phyloP scores from a whole-genome alignment of 2,797 vertebrate genomes.

The Avahi laniger region DNA sequence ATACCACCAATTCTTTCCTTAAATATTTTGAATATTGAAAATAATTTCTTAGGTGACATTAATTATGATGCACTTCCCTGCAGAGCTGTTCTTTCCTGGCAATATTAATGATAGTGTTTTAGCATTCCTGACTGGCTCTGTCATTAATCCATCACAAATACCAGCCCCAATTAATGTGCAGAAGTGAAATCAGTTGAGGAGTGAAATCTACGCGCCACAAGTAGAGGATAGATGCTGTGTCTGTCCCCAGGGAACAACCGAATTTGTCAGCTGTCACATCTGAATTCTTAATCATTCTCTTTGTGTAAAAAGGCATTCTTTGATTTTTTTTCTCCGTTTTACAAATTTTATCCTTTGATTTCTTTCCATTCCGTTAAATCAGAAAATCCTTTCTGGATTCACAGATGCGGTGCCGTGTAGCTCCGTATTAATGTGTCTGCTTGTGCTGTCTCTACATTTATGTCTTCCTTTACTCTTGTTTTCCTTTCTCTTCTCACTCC shows the following conservation, averaged over 20 bases:
- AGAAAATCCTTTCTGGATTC: background rate
- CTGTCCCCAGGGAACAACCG: conserved; percentile 47
- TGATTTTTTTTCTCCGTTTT: background rate
- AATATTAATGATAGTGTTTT: conserved; percentile 65
- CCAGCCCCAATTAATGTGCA: conserved; percentile 67
- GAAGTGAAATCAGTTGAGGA: conserved; percentile 9
- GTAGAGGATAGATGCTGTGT: conserved; percentile 52
- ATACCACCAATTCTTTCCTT: conserved; percentile 57
- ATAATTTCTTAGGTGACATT: conserved; percentile 68
- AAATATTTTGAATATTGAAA: conserved; percentile 74
- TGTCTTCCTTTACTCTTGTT: background rate
- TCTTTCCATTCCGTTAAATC: background rate
- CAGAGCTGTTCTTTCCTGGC: conserved; percentile 62
- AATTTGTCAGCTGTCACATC: conserved; percentile 70
- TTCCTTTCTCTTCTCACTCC: background rate
- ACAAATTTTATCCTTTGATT: conserved; percentile 42
- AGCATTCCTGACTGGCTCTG: conserved; percentile 61
- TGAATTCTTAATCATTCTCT: conserved; percentile 21
- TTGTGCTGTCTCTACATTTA: background rate
- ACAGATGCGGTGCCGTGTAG: background rate
- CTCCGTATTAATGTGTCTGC: background rate
- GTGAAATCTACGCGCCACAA: conserved; percentile 24
- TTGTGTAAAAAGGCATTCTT: conserved; percentile 46
- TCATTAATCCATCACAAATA: conserved; percentile 62
- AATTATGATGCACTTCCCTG: conserved; percentile 70